Evolutionary conservation across 2,797 vertebrate species (phyloP).

Genomic region (Vespertilio murinus): DNA sequence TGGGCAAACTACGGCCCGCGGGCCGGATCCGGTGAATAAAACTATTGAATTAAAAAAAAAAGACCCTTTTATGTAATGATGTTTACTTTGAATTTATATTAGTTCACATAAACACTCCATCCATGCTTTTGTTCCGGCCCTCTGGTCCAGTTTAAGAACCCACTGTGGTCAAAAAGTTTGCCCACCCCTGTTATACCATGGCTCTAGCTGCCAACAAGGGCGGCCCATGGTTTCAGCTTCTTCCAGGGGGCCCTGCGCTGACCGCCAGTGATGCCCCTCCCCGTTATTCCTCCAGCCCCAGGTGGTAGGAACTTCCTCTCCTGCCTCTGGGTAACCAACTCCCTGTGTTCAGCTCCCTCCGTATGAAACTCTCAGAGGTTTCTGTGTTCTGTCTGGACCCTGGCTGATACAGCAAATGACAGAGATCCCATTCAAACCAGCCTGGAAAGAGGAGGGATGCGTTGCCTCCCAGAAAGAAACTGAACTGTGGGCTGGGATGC

Average conservation of each 20-base stretch:
- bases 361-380: neutral
- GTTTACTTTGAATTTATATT: too few relatives aligned
- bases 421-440: neutral
- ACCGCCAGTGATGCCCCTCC: neutral
- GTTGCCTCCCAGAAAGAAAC: neutral
- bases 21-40: too few relatives aligned
- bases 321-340: neutral
- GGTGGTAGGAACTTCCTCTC: neutral
- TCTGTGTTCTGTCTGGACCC: constrained; percentile 9
- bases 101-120: too few relatives aligned
- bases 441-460: neutral
- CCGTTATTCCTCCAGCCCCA: neutral
- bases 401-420: neutral
- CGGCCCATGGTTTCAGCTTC: neutral
- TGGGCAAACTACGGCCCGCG: too few relatives aligned
- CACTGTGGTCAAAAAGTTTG: too few relatives aligned
- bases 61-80: too few relatives aligned
- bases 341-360: neutral
- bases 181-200: too few relatives aligned
- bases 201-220: neutral
- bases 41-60: too few relatives aligned
- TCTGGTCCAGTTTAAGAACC: too few relatives aligned
- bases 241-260: neutral
- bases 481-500: neutral
- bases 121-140: too few relatives aligned